A percentile compares a stretch with the other conserved stretches of the same genome.
Conservation (phyloP, 2,888 invertebrate species). For the Caenorhabditis zanzibari region DNA sequence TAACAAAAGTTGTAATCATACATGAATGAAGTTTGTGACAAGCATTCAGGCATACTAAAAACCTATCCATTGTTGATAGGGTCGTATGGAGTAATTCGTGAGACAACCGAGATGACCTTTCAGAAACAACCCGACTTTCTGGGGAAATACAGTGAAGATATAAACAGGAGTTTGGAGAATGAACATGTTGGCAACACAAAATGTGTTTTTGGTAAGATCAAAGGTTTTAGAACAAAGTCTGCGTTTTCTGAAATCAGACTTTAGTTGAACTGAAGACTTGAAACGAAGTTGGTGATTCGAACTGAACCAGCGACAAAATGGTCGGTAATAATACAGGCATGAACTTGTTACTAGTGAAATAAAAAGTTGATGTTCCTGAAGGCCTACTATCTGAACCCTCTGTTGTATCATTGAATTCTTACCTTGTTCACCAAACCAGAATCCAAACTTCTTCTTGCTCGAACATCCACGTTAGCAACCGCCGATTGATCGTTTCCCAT, state of each 20-base stretch:
- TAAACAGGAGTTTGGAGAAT: no score
- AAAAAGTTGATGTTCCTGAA: no score
- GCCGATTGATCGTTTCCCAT: conserved; percentile 68
- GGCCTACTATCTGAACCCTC: no score
- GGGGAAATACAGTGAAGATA: neutral
- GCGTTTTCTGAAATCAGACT: no score
- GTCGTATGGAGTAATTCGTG: neutral
- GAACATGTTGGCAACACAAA: no score
- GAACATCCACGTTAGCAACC: conserved; percentile 49
- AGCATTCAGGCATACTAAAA: conserved; percentile 21
- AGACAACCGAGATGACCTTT: conserved; percentile 21
- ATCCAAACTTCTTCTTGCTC: conserved; percentile 60
- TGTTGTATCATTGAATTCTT: neutral
- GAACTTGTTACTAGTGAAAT: no score
- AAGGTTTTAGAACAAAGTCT: no score
- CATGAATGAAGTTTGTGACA: conserved; percentile 27
- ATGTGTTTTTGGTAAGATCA: no score
- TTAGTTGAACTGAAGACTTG: no score
- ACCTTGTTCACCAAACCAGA: conserved; percentile 64
- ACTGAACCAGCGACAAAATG: no score
- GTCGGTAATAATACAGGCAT: no score
- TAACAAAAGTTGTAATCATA: conserved; percentile 25
- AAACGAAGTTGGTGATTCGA: no score
- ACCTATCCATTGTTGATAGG: conserved; percentile 36
- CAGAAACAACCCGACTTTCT: neutral